These are phyloP conservation scores for Bombus breviceps DNA, from an alignment of 1,140 invertebrate species.

Conservation along the genomic window DNA sequence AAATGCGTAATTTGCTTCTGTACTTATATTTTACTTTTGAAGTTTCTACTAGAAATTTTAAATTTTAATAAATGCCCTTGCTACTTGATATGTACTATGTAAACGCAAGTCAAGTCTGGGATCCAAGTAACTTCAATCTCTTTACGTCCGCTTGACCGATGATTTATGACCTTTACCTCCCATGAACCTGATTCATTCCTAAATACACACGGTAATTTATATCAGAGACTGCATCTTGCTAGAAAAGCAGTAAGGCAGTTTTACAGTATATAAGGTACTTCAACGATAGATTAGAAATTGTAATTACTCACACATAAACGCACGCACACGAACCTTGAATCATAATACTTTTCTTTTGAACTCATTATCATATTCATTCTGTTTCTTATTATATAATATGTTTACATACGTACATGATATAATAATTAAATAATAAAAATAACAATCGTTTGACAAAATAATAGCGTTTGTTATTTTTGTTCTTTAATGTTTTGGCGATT, in stretches of 20 bases:
- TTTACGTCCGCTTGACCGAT: no score
- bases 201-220: neutral
- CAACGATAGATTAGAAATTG: neutral
- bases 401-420: neutral
- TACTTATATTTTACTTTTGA: neutral
- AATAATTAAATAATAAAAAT: neutral
- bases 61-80: neutral
- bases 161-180: no score
- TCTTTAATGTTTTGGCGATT: neutral
- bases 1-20: neutral
- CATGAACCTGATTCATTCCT: neutral
- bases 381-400: neutral
- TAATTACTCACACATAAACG: neutral
- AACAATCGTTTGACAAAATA: neutral
- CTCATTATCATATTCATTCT: neutral
- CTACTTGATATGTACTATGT: neutral
- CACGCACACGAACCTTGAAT: neutral
- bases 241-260: neutral
- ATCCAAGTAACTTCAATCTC: neutral
- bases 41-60: neutral
- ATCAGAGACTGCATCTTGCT: neutral
- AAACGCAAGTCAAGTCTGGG: neutral
- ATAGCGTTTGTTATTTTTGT: neutral
- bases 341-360: neutral
- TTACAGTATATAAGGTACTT: neutral